Evolutionary conservation across 2,888 invertebrate species (phyloP).

Genomic region (Julus scandinavius): DNA sequence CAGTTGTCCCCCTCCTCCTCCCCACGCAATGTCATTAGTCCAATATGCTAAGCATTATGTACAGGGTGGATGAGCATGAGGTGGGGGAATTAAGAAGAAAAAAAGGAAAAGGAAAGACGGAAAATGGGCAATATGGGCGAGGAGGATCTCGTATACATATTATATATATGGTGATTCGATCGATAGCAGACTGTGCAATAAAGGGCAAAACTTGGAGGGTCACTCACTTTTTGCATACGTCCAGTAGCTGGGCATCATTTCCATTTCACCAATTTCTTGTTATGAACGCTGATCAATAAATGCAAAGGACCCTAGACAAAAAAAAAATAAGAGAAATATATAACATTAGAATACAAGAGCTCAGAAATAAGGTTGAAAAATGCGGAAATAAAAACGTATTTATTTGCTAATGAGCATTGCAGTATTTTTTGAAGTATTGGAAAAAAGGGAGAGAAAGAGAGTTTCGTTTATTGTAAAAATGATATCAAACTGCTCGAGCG

Average conservation of each 20-base stretch:
- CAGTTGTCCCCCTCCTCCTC: too few relatives aligned
- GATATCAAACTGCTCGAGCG: not conserved
- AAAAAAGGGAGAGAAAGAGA: not conserved
- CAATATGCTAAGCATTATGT: not conserved
- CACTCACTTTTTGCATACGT: not conserved
- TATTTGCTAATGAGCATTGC: slow-evolving; percentile 36
- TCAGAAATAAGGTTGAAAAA: not conserved
- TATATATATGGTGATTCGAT: slow-evolving; percentile 26
- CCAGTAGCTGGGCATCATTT: slow-evolving; percentile 25
- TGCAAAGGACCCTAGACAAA: not conserved
- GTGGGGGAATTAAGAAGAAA: not conserved
- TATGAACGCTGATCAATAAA: slow-evolving; percentile 14
- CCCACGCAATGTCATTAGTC: too few relatives aligned
- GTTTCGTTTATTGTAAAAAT: slow-evolving; percentile 28
- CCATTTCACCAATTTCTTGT: slow-evolving; percentile 34
- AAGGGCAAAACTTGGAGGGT: slow-evolving; percentile 40
- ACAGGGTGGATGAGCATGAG: not conserved
- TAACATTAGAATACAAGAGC: too few relatives aligned
- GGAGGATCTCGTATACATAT: not conserved
- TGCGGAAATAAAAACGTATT: slow-evolving; percentile 16
- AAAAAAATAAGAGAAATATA: too few relatives aligned
- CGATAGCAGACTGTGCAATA: slow-evolving; percentile 50
- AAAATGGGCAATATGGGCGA: not conserved
- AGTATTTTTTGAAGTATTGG: not conserved
- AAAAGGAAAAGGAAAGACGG: not conserved